phyloP scores from a whole-genome alignment of 2,888 invertebrate genomes.

The Eilema depressum region DNA sequence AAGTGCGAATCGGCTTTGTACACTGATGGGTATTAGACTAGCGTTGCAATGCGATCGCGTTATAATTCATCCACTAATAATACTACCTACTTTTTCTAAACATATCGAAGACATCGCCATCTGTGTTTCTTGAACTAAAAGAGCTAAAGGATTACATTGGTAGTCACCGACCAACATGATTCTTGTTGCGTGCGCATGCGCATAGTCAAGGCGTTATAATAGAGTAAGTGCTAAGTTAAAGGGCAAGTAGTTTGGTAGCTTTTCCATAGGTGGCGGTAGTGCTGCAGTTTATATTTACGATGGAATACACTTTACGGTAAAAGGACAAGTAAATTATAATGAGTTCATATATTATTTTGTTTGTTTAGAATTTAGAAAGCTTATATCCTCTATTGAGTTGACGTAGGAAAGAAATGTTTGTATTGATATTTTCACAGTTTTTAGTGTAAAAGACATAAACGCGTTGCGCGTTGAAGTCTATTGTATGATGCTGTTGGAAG shows the following conservation, averaged over 20 bases:
- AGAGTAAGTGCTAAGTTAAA: not conserved
- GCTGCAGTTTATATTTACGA: not conserved
- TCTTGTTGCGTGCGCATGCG: not conserved
- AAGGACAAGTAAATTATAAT: not conserved
- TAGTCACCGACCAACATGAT: not conserved
- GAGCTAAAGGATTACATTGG: not conserved
- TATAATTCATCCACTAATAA: not conserved
- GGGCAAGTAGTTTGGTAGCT: not conserved
- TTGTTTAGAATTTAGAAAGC: slow-evolving; percentile 4
- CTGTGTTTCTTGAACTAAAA: not conserved
- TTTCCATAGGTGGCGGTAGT: not conserved
- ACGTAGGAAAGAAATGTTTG: not conserved
- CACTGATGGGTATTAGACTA: no score
- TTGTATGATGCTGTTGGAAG: not conserved
- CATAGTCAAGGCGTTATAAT: not conserved
- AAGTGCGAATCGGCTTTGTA: not conserved
- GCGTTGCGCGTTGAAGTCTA: slow-evolving; percentile 43
- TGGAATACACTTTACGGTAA: not conserved
- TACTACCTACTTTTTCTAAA: not conserved
- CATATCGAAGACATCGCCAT: not conserved
- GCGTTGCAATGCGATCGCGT: no score
- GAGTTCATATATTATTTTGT: not conserved
- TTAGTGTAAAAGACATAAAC: slow-evolving; percentile 63
- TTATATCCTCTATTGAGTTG: not conserved
- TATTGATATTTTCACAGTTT: not conserved